Evolutionary conservation across 1,140 invertebrate species (phyloP), one percentile per base, ranked within the genome.

Genomic region (Dreissena polymorpha): DNA sequence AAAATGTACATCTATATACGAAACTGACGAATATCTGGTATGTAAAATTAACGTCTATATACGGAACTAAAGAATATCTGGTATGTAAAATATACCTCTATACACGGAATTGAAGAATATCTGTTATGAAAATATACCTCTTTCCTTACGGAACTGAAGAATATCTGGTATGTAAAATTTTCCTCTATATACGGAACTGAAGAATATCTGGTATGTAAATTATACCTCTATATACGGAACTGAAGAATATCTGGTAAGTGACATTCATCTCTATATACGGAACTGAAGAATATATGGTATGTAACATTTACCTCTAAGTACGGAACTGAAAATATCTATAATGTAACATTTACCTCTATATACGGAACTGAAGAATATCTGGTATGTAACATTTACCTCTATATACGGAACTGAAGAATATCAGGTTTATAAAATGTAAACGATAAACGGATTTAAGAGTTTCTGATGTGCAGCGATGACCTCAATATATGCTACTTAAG

Each of bases 351-450:
- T 93, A 96, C 97, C 84, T 98, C 97, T 7, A 92, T 99, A 0
- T 99, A 98, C 94, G 98, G 98, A 6, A 99, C 98, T 0, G 98
- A 99, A 91, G 98, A 99, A 92, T 99, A 99, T 93, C 92, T 99
- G 39, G 91, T 92, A 86, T 76, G 86, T 72, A 39, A 39, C 39
- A 39, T 39, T 39, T 39, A 39, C 39, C 39, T 39, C 39, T 39
- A 39, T 39, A 39, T 39, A 39, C 39, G 39, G 39, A 39, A 39
- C 39, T 39, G 39, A 39, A 39, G 39, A 39, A 39, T 39, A 39
- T n/a, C n/a, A n/a, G 25, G 12, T 67, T n/a, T n/a, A n/a, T 12
- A 12, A 57, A 12, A n/a, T 57, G 55, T 57, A 13, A 12, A 57
- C 55, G 12, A 57, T n/a, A 0, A 99, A 98, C 94, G 98, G 98